These are phyloP conservation scores for Papilio aristodemus DNA, from an alignment of 1,140 invertebrate genomes.

Conservation along the genomic window DNA sequence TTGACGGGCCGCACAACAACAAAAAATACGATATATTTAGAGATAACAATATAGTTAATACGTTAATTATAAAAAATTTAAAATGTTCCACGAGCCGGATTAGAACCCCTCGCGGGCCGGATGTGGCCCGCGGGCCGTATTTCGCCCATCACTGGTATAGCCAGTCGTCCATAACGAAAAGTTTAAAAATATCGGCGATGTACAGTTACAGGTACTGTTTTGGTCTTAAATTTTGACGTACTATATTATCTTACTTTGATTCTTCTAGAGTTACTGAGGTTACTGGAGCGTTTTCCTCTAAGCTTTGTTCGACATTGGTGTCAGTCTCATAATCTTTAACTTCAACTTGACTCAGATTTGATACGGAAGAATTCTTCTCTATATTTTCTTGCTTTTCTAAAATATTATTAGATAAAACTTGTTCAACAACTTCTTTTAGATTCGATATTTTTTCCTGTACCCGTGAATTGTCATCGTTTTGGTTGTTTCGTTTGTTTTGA, in stretches of 20 bases:
- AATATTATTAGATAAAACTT: slow-evolving; percentile 38
- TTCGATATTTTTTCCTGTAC: slow-evolving; percentile 39
- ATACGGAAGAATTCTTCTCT: not conserved
- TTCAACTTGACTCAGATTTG: slow-evolving; percentile 2
- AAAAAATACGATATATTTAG: no score
- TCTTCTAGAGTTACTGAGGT: not conserved
- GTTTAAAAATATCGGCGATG: no score
- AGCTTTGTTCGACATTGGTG: not conserved
- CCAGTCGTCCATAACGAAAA: no score
- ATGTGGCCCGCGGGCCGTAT: no score
- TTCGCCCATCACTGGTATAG: no score
- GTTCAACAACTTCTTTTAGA: slow-evolving; percentile 53
- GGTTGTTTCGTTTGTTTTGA: slow-evolving; percentile 20
- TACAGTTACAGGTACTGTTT: no score
- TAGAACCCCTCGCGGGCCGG: no score
- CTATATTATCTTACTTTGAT: not conserved
- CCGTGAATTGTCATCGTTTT: not conserved
- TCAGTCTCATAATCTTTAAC: slow-evolving; percentile 5
- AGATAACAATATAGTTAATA: no score
- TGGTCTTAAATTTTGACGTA: no score
- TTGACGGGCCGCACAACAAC: no score
- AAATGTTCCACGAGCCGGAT: no score
- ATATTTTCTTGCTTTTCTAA: not conserved
- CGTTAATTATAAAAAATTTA: no score
- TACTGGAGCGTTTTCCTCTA: not conserved